Base-by-base conservation (phyloP, 1,140 invertebrate genomes). In the Drosophila subobscura region DNA sequence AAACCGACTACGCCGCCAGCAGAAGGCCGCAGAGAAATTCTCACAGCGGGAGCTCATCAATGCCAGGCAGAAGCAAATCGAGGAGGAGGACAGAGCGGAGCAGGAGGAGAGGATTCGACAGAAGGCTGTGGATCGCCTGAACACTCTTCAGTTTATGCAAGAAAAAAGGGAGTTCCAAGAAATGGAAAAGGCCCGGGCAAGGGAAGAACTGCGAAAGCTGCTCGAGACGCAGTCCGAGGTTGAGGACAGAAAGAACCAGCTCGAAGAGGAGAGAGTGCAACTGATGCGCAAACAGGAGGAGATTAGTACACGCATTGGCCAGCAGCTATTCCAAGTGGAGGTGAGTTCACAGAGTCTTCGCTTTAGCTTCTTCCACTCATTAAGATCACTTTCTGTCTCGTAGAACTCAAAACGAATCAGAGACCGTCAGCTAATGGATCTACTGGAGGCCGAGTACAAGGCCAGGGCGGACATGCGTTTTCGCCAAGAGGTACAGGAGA, bases 361-460 rank as follows among this genome's bases (percentile, higher is more conserved):
- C 33, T 20, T 1, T 12, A 45, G 8, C 46, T 2, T 29, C 0
- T 12, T 47, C 16, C 5, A 22, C 0, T 12, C 10, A 12, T n/a
- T 14, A 8, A 23, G 1, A 27, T 23, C 2, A 45, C 57, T 20
- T 4, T 16, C n/a, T 6, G n/a, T 47, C 5, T 14, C 22, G 8
- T 25, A 85, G 80, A 61, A 64, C 16, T 46, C 57, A 10, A 88
- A 83, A 16, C 75, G 57, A 1, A 59, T 76, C 33, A 79, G 78
- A 1, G 40, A 83, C 20, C 56, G 64, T 29, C 46, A 88, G 1
- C 47, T 88, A 45, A 33, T 60, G 44, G 83, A 88, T 47, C 60
- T 88, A 46, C 74, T 88, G 63, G 63, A 79, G 54, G 72, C 79
- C 16, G 83, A 88, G 60, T 83, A 88, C 64, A 66, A 63, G 41